These are phyloP conservation scores for Microplitis deprimator DNA, from an alignment of 2,888 invertebrate species.

Conservation along the genomic window DNA sequence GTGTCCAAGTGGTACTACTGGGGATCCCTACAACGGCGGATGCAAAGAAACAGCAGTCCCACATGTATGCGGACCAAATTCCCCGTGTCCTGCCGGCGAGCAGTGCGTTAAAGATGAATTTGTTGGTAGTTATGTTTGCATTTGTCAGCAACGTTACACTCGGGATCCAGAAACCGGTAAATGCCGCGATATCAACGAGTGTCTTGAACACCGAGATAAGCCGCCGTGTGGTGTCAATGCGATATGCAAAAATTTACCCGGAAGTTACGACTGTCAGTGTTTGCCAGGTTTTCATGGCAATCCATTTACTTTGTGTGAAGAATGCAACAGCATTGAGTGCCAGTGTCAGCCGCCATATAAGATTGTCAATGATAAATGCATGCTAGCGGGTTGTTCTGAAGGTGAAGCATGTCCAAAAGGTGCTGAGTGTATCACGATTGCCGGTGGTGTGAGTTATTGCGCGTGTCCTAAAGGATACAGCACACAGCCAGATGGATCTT, in stretches of 20 bases:
- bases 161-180: constrained; percentile 81
- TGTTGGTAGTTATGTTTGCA: constrained; percentile 85
- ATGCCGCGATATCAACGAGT: constrained; percentile 91
- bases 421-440: constrained; percentile 91
- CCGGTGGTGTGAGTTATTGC: constrained; percentile 92
- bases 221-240: constrained; percentile 91
- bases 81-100: constrained; percentile 88
- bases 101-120: constrained; percentile 86
- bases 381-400: constrained; percentile 86
- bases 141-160: constrained; percentile 90
- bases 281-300: constrained; percentile 91
- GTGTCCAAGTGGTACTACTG: constrained; percentile 86
- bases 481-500: constrained; percentile 84
- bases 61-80: constrained; percentile 80
- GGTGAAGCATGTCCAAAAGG: constrained; percentile 87
- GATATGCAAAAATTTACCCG: constrained; percentile 92
- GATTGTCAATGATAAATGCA: constrained; percentile 86
- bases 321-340: constrained; percentile 87
- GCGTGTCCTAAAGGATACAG: constrained; percentile 91
- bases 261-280: constrained; percentile 94
- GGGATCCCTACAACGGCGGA: constrained; percentile 86
- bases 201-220: constrained; percentile 81
- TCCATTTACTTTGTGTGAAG: constrained; percentile 89
- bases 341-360: constrained; percentile 91
- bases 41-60: constrained; percentile 79